Evolutionary conservation across 2,888 invertebrate species (phyloP).

Genomic region (Apamea sordens): DNA sequence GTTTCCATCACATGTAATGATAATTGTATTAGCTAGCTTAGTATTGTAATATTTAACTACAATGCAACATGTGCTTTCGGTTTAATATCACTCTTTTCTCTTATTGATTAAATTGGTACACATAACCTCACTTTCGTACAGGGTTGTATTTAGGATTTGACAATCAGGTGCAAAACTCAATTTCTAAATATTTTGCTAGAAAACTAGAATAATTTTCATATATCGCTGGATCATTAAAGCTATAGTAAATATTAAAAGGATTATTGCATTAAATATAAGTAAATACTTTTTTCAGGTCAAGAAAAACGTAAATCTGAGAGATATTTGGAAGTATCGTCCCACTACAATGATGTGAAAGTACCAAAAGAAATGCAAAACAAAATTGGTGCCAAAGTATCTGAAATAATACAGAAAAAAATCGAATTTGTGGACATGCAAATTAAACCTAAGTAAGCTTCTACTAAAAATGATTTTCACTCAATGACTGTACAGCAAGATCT

Average conservation of each 20-base stretch:
- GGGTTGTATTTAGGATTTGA: slow-evolving; percentile 31
- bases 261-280: background rate
- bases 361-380: slow-evolving; percentile 88
- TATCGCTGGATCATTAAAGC: background rate
- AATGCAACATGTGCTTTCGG: background rate
- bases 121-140: slow-evolving; percentile 53
- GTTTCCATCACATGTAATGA: background rate
- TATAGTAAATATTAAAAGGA: background rate
- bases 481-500: background rate
- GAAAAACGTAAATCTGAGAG: slow-evolving; percentile 80
- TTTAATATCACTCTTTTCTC: background rate
- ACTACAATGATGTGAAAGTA: slow-evolving; percentile 89
- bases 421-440: slow-evolving; percentile 81
- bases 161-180: background rate
- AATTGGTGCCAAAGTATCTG: slow-evolving; percentile 88
- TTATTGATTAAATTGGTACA: background rate
- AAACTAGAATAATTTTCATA: background rate
- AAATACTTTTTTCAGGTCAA: slow-evolving; percentile 54
- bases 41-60: background rate
- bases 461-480: background rate
- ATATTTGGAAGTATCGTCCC: slow-evolving; percentile 83
- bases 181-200: background rate
- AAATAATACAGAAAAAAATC: slow-evolving; percentile 84
- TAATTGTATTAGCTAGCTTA: background rate
- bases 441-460: slow-evolving; percentile 73